phyloP scores from a whole-genome alignment of 2,113 vertebrate genomes.

The Hyperoodon ampullatus region DNA sequence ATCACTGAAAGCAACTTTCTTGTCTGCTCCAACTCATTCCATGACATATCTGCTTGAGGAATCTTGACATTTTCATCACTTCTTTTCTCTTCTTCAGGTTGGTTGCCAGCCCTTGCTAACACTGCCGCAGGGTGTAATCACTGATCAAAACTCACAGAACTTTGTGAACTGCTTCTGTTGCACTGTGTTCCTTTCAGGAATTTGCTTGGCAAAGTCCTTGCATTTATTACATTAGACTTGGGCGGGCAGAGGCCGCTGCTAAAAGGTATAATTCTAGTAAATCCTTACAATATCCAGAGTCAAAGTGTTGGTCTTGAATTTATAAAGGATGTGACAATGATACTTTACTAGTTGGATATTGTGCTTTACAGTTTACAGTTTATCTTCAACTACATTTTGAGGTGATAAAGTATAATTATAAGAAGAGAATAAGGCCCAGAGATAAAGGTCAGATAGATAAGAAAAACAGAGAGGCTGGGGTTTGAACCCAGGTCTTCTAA shows the following conservation, averaged over 20 bases:
- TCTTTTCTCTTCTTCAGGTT: slow-evolving; percentile 38
- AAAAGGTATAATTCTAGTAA: slow-evolving; percentile 55
- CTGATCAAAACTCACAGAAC: slow-evolving; percentile 17
- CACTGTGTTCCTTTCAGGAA: slow-evolving; percentile 75
- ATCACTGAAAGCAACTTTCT: slow-evolving; percentile 55
- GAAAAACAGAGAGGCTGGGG: background rate
- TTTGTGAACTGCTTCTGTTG: slow-evolving; percentile 36
- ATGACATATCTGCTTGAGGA: slow-evolving; percentile 48
- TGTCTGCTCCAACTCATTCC: background rate
- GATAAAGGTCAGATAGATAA: background rate
- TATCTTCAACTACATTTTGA: background rate
- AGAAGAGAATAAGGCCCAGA: background rate
- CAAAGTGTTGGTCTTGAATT: background rate
- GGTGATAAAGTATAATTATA: background rate
- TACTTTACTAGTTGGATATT: background rate
- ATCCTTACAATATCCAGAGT: slow-evolving; percentile 2
- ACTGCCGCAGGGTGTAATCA: slow-evolving; percentile 34
- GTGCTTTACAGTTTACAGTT: background rate
- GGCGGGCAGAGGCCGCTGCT: background rate
- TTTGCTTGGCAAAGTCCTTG: slow-evolving; percentile 61
- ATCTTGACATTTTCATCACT: slow-evolving; percentile 57
- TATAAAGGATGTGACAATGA: background rate
- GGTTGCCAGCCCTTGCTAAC: slow-evolving; percentile 27
- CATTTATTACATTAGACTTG: slow-evolving; percentile 31
- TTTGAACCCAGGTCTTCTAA: background rate